Percentiles rank a stretch among this genome's conserved stretches.
Evolutionary conservation across 2,888 invertebrate genomes (phyloP).

Genomic region (Blastobasis adustella): DNA sequence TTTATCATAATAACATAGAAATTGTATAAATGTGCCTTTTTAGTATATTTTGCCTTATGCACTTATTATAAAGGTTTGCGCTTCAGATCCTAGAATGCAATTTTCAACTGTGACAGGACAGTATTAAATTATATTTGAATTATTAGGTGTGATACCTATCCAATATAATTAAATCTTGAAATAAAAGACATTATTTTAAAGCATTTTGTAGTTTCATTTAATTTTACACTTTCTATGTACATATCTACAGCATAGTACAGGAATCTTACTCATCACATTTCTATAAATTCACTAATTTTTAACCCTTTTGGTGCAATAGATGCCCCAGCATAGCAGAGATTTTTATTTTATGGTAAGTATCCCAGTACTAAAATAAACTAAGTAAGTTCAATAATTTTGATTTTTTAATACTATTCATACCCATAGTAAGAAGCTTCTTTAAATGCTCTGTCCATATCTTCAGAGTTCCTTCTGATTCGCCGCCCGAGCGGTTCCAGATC

Average conservation of each 20-base stretch:
- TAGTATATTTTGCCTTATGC: too few species aligned
- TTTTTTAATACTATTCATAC: conserved; percentile 67
- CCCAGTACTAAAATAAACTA: conserved; percentile 4
- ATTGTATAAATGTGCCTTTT: too few species aligned
- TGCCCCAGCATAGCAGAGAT: too few species aligned
- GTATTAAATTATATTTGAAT: conserved; percentile 41
- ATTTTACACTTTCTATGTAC: conserved; percentile 20
- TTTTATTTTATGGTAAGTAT: too few species aligned
- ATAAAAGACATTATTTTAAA: conserved; percentile 74
- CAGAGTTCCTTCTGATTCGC: conserved; percentile 82
- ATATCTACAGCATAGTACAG: too few species aligned
- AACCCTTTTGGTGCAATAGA: too few species aligned
- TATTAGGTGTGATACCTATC: conserved; percentile 37
- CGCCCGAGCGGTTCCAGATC: conserved; percentile 95
- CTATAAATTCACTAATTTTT: conserved; percentile 2
- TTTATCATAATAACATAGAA: too few species aligned
- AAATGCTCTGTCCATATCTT: conserved; percentile 84
- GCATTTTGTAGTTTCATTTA: conserved; percentile 41
- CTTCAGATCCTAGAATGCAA: not conserved
- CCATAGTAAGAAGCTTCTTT: conserved; percentile 86
- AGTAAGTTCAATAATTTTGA: conserved; percentile 4
- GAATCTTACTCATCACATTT: conserved; percentile 3
- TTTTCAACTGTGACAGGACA: conserved; percentile 30
- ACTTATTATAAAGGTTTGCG: too few species aligned
- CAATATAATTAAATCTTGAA: conserved; percentile 47